Evolutionary conservation across 2,113 vertebrate species (phyloP), one percentile per base, ranked within the genome.

Genomic region (Choloepus hoffmanni): DNA sequence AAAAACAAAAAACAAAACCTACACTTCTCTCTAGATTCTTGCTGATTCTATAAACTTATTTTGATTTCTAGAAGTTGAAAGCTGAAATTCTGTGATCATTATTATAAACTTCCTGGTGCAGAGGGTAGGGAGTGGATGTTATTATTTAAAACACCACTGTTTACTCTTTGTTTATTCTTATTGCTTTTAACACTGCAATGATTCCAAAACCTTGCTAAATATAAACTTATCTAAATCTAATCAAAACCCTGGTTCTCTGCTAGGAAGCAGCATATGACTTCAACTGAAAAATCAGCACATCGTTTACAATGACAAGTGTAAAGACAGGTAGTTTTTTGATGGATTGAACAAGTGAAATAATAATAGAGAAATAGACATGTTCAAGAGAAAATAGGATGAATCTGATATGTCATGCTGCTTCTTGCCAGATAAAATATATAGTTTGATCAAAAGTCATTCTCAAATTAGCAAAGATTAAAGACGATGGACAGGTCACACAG

Each of bases 391-490:
- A 79, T 1, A 19, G 33, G 7, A 48, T 76, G 58, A 40, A 5
- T 70, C 85, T 91, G 67, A 76, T 81, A 83, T 36, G 2, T 84
- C 91, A 89, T 26, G 53, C 55, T 89, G 68, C 4, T 97, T 83
- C 76, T 76, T 79, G 55, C 50, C 62, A 67, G 28, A 55, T 79
- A 53, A 94, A 96, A 86, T 60, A 50, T 55, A 40, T 19, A 68
- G 18, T 55, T 45, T 48, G 11, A 63, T 94, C 28, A 79, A 89
- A 55, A 60, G 3, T 62, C 67, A 48, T 93, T 89, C 55, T 86
- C 67, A 92, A 72, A 96, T 94, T 90, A 96, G 30, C 63, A 18
- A 76, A 76, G 68, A 96, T 85, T 85, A 82, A 86, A 85, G 79
- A 91, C 30, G 73, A 91, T 53, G 60, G 82, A 62, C 50, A 68